A percentile compares a stretch with the other conserved stretches of the same genome.
Evolutionary conservation across 2,797 vertebrate genomes (phyloP).

Genomic region (Tenualosa ilisha): DNA sequence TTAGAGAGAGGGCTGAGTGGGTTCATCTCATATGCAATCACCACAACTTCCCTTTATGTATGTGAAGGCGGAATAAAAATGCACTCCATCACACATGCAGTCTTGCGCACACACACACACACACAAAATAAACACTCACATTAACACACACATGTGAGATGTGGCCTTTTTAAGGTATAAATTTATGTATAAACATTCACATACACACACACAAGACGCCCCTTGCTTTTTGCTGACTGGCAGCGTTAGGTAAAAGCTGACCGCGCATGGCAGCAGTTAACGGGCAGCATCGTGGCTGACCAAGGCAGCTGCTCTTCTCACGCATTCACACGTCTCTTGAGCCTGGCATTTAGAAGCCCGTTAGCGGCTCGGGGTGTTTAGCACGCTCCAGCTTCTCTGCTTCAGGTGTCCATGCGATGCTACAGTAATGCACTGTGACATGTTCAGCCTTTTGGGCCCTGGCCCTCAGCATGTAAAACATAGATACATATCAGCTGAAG

Average conservation of each 20-base stretch:
- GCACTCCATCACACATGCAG: no score
- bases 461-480: not conserved
- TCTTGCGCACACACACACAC: not conserved
- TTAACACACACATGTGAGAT: not conserved
- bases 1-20: not conserved
- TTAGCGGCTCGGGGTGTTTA: not conserved
- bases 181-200: not conserved
- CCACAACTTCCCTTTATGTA: slow-evolving; percentile 40
- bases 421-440: not conserved
- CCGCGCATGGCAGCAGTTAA: not conserved
- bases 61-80: no score
- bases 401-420: not conserved
- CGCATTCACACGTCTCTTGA: not conserved
- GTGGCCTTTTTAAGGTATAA: no score
- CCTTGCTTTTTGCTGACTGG: not conserved
- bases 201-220: not conserved
- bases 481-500: not conserved
- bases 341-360: not conserved
- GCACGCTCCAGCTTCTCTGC: not conserved
- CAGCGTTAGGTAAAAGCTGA: not conserved
- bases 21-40: slow-evolving; percentile 51
- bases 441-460: not conserved
- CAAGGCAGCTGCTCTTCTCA: slow-evolving; percentile 10
- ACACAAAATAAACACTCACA: not conserved
- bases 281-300: not conserved